Evolutionary conservation across 2,888 invertebrate species (phyloP).

Genomic region (Drosophila tripunctata): DNA sequence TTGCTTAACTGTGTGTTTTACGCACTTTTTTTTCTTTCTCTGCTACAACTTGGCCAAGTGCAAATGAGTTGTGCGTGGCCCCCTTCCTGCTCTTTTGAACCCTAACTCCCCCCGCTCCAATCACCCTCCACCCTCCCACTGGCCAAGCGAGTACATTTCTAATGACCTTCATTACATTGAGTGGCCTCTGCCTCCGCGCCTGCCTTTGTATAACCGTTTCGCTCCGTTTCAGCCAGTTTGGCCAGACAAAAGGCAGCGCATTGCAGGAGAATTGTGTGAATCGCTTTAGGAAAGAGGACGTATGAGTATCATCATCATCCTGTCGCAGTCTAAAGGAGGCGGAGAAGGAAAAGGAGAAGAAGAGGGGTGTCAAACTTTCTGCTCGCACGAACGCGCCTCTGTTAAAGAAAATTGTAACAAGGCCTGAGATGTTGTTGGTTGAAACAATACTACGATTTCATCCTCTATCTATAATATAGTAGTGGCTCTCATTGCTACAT

Average conservation of each 20-base stretch:
- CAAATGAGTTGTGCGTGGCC: constrained; percentile 60
- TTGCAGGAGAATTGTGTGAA: constrained; percentile 22
- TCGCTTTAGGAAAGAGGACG: constrained; percentile 19
- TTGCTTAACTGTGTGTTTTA: constrained; percentile 48
- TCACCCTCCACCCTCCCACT: background rate
- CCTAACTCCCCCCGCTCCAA: background rate
- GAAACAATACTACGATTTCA: constrained; percentile 17
- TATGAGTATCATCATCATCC: constrained; percentile 32
- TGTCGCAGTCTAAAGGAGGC: constrained; percentile 2
- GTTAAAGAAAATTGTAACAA: constrained; percentile 27
- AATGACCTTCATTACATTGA: constrained; percentile 80
- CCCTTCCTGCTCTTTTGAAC: background rate
- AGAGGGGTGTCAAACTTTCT: background rate
- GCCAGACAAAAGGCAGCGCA: constrained; percentile 33
- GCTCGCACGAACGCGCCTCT: constrained; percentile 56
- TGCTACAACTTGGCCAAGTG: constrained; percentile 51
- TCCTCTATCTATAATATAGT: constrained; percentile 9
- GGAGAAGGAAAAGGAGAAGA: background rate
- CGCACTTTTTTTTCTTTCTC: constrained; percentile 54
- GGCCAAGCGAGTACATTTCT: constrained; percentile 62
- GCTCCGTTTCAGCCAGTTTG: constrained; percentile 22
- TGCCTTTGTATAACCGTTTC: background rate
- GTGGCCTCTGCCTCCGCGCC: constrained; percentile 39
- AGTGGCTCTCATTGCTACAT: constrained; percentile 8
- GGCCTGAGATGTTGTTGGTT: constrained; percentile 25